These are phyloP conservation scores for Sesamia nonagrioides DNA, from an alignment of 1,140 invertebrate species.

Conservation along the genomic window DNA sequence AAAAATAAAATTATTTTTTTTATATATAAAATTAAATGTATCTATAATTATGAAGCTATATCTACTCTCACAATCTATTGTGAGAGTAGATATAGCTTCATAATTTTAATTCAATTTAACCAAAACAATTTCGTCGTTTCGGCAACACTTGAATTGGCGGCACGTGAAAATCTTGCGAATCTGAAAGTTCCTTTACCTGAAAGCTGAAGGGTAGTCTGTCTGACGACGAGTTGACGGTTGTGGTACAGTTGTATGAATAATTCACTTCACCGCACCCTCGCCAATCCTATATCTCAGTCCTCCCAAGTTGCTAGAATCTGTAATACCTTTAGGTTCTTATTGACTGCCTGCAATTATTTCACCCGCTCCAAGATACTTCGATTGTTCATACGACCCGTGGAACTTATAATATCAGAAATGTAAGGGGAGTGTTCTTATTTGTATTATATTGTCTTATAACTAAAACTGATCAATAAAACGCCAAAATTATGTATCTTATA, in stretches of 20 bases:
- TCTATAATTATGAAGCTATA: no score
- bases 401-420: not conserved
- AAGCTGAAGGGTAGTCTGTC: constrained; percentile 60
- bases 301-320: not conserved
- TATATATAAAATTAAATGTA: no score
- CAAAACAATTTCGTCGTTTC: not conserved
- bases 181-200: constrained; percentile 59
- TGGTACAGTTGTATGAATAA: constrained; percentile 76
- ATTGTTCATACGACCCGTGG: not conserved
- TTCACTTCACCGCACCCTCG: constrained; percentile 71
- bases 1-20: no score
- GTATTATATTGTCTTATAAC: not conserved
- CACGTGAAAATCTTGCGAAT: constrained; percentile 1
- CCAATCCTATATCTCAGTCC: not conserved
- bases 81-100: no score
- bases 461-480: not conserved
- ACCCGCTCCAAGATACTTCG: not conserved
- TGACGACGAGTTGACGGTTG: constrained; percentile 68
- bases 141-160: not conserved
- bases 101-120: not conserved
- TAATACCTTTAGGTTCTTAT: not conserved
- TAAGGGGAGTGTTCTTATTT: not conserved
- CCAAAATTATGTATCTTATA: no score
- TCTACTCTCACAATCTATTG: no score
- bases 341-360: not conserved